Conservation (phyloP, 2,113 vertebrate species). For the Accipiter cooperii region DNA sequence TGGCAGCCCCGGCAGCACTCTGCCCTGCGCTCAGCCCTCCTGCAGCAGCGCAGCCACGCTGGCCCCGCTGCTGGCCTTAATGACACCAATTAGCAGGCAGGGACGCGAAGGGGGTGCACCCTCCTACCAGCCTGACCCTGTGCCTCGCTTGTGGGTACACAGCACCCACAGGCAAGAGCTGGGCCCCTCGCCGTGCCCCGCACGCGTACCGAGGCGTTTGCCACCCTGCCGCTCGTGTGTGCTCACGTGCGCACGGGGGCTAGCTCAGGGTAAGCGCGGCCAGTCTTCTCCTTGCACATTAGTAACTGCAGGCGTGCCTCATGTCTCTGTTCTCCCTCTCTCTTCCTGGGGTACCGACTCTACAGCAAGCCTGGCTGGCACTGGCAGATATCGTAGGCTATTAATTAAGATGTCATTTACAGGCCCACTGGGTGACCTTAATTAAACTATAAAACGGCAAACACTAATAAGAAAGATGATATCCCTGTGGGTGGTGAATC, state of each 20-base stretch:
- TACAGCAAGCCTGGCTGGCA: neutral
- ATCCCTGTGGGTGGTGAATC: slow-evolving; percentile 1
- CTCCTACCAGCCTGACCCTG: too few relatives aligned
- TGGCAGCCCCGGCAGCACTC: neutral
- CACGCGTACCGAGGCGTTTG: rapidly evolving
- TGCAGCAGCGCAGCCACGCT: neutral
- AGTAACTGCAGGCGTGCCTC: neutral
- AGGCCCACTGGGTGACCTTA: slow-evolving; percentile 50
- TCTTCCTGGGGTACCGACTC: neutral
- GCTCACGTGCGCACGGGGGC: rapidly evolving
- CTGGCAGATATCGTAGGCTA: neutral
- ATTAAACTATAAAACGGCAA: slow-evolving; percentile 50
- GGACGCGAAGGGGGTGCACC: neutral
- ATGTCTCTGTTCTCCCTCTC: rapidly evolving
- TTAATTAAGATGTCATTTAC: slow-evolving; percentile 65
- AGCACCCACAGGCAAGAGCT: neutral
- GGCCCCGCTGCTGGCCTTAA: rapidly evolving
- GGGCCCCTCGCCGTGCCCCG: neutral
- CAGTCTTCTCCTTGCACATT: neutral
- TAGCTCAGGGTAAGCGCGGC: rapidly evolving
- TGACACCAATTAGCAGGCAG: neutral
- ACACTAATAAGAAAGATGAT: slow-evolving; percentile 42
- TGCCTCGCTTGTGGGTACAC: neutral
- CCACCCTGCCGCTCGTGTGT: rapidly evolving
- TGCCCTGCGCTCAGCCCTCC: neutral